Percentiles rank a stretch among this genome's conserved stretches.
phyloP scores from a whole-genome alignment of 2,113 vertebrate species.

The Centrocercus urophasianus region DNA sequence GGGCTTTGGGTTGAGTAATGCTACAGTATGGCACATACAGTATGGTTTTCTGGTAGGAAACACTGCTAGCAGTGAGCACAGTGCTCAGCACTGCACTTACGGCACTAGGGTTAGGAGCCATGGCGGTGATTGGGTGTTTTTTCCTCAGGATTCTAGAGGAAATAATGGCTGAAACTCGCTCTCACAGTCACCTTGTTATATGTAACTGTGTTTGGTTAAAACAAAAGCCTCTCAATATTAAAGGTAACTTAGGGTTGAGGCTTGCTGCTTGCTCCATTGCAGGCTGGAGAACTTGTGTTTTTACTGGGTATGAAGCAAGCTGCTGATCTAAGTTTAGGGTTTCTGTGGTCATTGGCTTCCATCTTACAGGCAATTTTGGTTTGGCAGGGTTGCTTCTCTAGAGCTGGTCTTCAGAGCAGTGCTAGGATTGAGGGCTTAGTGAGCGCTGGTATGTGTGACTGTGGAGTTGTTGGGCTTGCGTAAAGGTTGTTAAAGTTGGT shows the following conservation, averaged over 20 bases:
- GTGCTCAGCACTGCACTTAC: not conserved
- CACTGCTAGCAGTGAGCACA: fast-evolving
- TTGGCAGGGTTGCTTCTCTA: not conserved
- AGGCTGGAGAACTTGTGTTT: not conserved
- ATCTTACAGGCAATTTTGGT: not conserved
- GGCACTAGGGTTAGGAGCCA: not conserved
- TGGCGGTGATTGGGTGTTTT: not conserved
- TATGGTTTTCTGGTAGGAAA: not conserved
- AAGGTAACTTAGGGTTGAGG: not conserved
- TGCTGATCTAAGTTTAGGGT: not conserved
- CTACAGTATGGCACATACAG: too few relatives aligned
- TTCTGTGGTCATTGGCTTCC: not conserved
- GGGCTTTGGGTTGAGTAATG: not conserved
- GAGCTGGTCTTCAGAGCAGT: not conserved
- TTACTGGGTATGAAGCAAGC: not conserved
- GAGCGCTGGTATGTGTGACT: not conserved
- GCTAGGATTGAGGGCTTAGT: not conserved
- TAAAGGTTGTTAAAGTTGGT: not conserved
- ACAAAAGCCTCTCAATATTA: not conserved
- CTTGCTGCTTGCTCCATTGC: not conserved
- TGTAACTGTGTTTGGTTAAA: not conserved
- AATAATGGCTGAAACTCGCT: not conserved
- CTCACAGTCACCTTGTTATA: not conserved
- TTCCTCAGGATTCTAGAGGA: not conserved
- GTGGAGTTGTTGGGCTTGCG: not conserved